Conservation (phyloP, 1,140 invertebrate genomes). For the Halotydeus destructor region DNA sequence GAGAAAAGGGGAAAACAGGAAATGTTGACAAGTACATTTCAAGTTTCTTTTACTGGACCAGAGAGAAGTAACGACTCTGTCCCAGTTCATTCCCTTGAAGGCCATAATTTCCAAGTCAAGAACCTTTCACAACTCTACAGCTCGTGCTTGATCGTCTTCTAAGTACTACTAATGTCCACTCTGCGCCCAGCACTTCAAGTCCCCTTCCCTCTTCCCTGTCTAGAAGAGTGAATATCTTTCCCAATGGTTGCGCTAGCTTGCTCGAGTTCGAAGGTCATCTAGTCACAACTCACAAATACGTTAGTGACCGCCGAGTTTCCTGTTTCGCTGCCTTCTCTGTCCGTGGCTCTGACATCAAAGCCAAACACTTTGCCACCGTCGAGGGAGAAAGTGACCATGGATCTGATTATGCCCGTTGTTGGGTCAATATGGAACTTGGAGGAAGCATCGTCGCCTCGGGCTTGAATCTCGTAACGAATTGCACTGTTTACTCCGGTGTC, state of each 20-base stretch:
- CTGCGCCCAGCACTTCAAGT: too few species aligned
- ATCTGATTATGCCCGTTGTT: conserved; percentile 44
- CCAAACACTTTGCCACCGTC: conserved; percentile 51
- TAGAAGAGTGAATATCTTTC: too few species aligned
- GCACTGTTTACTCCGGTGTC: conserved; percentile 52
- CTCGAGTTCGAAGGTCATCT: neutral
- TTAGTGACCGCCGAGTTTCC: conserved; percentile 56
- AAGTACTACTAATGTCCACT: too few species aligned
- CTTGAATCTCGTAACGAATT: conserved; percentile 51
- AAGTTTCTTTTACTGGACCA: too few species aligned
- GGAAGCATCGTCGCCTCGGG: conserved; percentile 34
- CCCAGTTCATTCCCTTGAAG: too few species aligned
- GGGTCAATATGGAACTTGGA: conserved; percentile 50
- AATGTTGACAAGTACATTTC: neutral
- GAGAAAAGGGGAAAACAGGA: neutral
- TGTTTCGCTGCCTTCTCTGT: conserved; percentile 46
- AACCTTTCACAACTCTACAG: too few species aligned
- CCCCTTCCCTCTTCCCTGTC: too few species aligned
- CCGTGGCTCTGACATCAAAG: conserved; percentile 69
- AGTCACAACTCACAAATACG: conserved; percentile 43
- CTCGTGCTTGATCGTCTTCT: too few species aligned
- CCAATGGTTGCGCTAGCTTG: too few species aligned
- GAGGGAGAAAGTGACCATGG: conserved; percentile 37
- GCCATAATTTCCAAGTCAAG: too few species aligned
- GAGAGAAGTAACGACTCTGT: too few species aligned